Percentiles rank a stretch among this genome's conserved stretches.
Evolutionary conservation across 2,888 invertebrate genomes (phyloP).

Genomic region (Limnephilus marmoratus): DNA sequence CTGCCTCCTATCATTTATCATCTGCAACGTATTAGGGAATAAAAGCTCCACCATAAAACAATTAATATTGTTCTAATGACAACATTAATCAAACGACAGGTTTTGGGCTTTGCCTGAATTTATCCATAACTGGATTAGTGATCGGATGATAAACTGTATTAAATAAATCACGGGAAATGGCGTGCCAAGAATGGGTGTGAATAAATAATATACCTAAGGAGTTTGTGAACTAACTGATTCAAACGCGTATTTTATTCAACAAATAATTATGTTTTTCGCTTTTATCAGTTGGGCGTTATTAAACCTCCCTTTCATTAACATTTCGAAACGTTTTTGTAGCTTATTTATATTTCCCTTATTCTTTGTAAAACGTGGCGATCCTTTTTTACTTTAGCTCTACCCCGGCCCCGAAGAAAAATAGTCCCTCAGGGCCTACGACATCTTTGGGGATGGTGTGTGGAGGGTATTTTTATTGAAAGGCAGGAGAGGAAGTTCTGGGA

Average conservation of each 20-base stretch:
- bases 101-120: constrained; percentile 15
- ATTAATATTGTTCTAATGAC: constrained; percentile 51
- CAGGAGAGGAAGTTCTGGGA: too few relatives aligned
- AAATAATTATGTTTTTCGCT: constrained; percentile 8
- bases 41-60: constrained; percentile 42
- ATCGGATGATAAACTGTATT: constrained; percentile 48
- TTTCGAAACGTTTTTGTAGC: neutral
- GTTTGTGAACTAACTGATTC: constrained; percentile 18
- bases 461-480: too few relatives aligned
- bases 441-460: too few relatives aligned
- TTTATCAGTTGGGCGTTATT: neutral
- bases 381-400: too few relatives aligned
- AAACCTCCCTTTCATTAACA: neutral
- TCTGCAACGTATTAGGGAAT: constrained; percentile 23
- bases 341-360: neutral
- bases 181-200: constrained; percentile 45
- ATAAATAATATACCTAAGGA: constrained; percentile 33
- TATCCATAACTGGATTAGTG: constrained; percentile 48
- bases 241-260: constrained; percentile 15
- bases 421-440: too few relatives aligned
- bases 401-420: too few relatives aligned
- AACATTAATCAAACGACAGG: constrained; percentile 53
- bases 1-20: constrained; percentile 26
- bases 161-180: constrained; percentile 48
- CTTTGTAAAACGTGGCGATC: too few relatives aligned